Conservation (phyloP, 1,140 invertebrate genomes). For the Drosophila ananassae region DNA sequence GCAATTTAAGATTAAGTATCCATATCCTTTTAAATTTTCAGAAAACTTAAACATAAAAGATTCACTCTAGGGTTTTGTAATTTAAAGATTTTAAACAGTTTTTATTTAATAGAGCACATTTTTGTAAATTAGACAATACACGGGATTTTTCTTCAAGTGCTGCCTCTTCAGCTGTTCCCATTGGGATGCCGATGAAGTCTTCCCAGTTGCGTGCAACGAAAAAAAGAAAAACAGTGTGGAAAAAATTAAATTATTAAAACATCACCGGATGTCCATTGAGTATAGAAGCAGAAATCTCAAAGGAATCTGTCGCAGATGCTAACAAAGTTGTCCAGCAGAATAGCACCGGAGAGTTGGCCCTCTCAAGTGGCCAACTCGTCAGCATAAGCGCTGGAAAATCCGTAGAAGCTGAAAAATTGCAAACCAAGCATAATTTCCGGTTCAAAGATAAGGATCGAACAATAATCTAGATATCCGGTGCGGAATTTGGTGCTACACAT, state of each 20-base stretch:
- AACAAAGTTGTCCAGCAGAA: constrained; percentile 24
- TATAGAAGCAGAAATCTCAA: constrained; percentile 56
- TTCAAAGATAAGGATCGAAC: constrained; percentile 37
- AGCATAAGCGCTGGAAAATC: constrained; percentile 34
- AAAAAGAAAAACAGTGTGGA: constrained; percentile 29
- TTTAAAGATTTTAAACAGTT: no score
- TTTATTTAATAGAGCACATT: no score
- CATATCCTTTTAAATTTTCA: neutral
- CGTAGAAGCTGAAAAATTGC: constrained; percentile 21
- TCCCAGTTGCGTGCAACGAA: constrained; percentile 29
- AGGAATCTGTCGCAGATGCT: constrained; percentile 64
- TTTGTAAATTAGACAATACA: no score
- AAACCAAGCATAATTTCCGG: constrained; percentile 64
- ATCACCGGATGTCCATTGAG: constrained; percentile 79
- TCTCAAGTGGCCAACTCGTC: constrained; percentile 21
- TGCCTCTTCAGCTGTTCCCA: constrained; percentile 23
- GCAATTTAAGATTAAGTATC: neutral
- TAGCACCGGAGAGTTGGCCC: neutral
- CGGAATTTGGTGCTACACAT: neutral
- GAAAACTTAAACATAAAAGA: no score
- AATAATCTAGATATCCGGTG: constrained; percentile 12
- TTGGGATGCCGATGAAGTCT: constrained; percentile 31
- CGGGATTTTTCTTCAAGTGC: neutral
- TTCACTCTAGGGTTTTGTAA: no score
- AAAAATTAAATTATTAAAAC: constrained; percentile 82